Evolutionary conservation across 2,888 invertebrate species (phyloP).

Genomic region (Aquatica leii): DNA sequence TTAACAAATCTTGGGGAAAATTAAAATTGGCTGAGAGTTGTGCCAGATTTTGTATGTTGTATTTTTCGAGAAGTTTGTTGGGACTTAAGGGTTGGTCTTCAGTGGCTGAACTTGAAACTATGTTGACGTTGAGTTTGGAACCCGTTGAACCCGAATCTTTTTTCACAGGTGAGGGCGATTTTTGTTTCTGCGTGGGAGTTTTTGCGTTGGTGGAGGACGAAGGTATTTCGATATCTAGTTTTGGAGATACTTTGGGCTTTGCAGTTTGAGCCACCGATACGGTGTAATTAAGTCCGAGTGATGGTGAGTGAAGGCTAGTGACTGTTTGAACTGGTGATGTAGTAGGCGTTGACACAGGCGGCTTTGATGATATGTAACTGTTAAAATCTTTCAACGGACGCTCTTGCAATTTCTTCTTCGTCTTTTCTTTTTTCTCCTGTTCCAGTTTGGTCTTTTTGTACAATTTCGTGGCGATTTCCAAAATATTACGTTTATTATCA

Average conservation of each 20-base stretch:
- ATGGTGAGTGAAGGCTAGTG: slow-evolving; percentile 53
- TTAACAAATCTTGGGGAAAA: slow-evolving; percentile 45
- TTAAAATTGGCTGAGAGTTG: slow-evolving; percentile 58
- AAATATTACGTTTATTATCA: slow-evolving; percentile 49
- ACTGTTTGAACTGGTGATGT: slow-evolving; percentile 38
- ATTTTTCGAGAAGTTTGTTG: slow-evolving; percentile 58
- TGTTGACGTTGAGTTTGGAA: slow-evolving; percentile 17
- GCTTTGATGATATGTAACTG: slow-evolving; percentile 39
- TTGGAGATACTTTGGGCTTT: not conserved
- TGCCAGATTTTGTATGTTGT: slow-evolving; percentile 59
- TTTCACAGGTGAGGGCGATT: not conserved
- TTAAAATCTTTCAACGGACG: slow-evolving; percentile 32
- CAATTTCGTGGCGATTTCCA: slow-evolving; percentile 57
- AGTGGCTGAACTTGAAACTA: slow-evolving; percentile 24
- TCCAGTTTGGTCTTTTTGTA: slow-evolving; percentile 55
- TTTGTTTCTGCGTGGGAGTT: not conserved
- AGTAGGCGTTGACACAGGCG: slow-evolving; percentile 25
- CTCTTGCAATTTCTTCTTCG: slow-evolving; percentile 7
- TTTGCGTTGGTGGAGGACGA: slow-evolving; percentile 7
- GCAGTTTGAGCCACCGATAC: slow-evolving; percentile 49
- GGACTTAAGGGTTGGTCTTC: slow-evolving; percentile 46
- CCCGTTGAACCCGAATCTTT: slow-evolving; percentile 3
- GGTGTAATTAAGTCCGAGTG: slow-evolving; percentile 57
- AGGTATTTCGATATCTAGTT: slow-evolving; percentile 9
- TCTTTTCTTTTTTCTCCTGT: slow-evolving; percentile 33